phyloP scores from a whole-genome alignment of 2,797 vertebrate genomes.

The Cyprinella venusta region DNA sequence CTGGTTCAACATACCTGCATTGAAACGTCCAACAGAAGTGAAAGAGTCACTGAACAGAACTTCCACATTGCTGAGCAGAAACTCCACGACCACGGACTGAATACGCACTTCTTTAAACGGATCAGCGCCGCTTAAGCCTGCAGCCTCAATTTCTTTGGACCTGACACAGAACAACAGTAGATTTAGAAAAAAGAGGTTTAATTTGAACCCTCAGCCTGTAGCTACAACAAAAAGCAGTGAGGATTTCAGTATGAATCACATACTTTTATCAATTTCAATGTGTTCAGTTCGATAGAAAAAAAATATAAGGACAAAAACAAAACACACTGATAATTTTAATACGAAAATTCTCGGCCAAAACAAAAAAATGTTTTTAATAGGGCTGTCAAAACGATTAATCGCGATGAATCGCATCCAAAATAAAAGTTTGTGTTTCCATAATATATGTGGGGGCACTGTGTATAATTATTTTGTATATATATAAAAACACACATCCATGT shows the following conservation, averaged over 20 bases:
- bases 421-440: no score
- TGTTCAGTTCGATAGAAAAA: background rate
- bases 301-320: background rate
- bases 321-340: background rate
- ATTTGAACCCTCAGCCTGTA: background rate
- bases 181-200: background rate
- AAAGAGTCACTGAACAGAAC: constrained; percentile 83
- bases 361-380: no score
- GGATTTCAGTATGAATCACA: background rate
- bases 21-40: constrained; percentile 79
- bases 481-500: no score
- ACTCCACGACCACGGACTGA: constrained; percentile 84
- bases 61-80: constrained; percentile 79
- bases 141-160: constrained; percentile 81
- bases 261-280: background rate
- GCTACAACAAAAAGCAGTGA: background rate
- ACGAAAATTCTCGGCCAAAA: no score
- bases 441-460: no score
- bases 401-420: no score
- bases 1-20: constrained; percentile 67
- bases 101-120: constrained; percentile 84
- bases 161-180: constrained; percentile 60
- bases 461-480: no score
- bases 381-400: no score
- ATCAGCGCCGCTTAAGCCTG: constrained; percentile 77